Percentiles rank a stretch among this genome's conserved stretches.
Evolutionary conservation across 2,888 invertebrate species (phyloP).

Genomic region (Branchipolynoe longqiensis): DNA sequence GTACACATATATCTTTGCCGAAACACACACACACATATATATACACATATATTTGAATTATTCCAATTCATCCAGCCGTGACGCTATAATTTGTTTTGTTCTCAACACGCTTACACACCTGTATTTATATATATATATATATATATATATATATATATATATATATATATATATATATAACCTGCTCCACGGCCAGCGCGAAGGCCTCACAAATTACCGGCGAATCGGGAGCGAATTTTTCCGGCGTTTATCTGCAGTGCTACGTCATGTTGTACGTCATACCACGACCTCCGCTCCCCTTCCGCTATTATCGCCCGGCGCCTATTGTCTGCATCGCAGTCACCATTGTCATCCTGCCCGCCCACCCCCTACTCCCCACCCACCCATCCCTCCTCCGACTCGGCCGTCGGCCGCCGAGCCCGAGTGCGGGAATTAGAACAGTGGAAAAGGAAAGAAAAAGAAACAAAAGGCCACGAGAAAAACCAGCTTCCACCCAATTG

Average conservation of each 20-base stretch:
- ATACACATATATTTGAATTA: no score
- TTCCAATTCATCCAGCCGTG: no score
- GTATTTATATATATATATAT: neutral
- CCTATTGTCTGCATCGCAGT: neutral
- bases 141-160: neutral
- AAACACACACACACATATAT: no score
- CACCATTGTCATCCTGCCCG: neutral
- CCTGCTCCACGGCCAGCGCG: neutral
- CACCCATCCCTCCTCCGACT: neutral
- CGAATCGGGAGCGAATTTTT: slow-evolving; percentile 16
- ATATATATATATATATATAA: neutral
- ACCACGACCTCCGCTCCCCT: neutral
- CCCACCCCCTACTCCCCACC: neutral
- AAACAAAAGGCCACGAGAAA: slow-evolving; percentile 7
- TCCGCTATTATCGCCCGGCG: neutral
- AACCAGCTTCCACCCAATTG: slow-evolving; percentile 25
- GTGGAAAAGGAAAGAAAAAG: neutral
- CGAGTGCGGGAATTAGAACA: no score
- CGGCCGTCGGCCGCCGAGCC: neutral
- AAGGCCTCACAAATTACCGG: neutral
- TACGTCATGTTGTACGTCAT: neutral
- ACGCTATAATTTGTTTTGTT: no score
- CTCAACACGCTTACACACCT: no score
- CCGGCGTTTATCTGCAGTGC: slow-evolving; percentile 10
- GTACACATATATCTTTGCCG: no score